These are phyloP conservation scores for Aculops lycopersici DNA, from an alignment of 1,140 invertebrate species.

Conservation along the genomic window DNA sequence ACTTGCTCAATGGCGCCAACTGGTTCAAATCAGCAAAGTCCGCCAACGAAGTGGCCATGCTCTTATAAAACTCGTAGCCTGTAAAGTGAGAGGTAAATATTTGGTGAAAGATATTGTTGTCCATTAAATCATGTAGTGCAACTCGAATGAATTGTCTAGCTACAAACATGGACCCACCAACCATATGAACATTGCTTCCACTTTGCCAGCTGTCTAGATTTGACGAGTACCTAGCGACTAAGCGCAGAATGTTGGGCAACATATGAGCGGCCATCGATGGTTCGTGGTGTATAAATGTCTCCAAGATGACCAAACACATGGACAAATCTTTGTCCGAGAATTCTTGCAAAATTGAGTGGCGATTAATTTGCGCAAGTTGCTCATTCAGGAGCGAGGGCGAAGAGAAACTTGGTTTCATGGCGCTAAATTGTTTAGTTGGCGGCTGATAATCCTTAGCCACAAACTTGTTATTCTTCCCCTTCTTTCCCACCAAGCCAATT, in stretches of 20 bases:
- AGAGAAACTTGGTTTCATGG: not conserved
- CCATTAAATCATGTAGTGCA: constrained; percentile 71
- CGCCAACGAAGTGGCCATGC: constrained; percentile 57
- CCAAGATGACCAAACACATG: constrained; percentile 61
- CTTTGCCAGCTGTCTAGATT: constrained; percentile 42
- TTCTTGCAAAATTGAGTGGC: constrained; percentile 33
- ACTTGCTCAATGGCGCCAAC: constrained; percentile 55
- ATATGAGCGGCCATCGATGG: constrained; percentile 63
- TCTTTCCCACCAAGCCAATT: not conserved
- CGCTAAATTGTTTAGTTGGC: not conserved
- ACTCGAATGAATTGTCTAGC: constrained; percentile 86
- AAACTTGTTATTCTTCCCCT: not conserved
- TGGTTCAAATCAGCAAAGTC: constrained; percentile 90
- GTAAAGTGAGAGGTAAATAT: constrained; percentile 63
- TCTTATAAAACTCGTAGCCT: constrained; percentile 66
- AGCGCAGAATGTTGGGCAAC: constrained; percentile 57
- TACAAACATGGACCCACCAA: constrained; percentile 58
- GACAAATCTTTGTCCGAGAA: constrained; percentile 90
- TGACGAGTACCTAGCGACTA: constrained; percentile 37
- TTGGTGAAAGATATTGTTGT: constrained; percentile 78
- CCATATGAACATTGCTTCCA: constrained; percentile 50
- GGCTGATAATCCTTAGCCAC: not conserved
- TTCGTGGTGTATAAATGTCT: constrained; percentile 80
- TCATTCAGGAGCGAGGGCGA: not conserved
- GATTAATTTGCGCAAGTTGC: constrained; percentile 13